Conservation (phyloP, 1,140 invertebrate genomes). For the Danaus plexippus region DNA sequence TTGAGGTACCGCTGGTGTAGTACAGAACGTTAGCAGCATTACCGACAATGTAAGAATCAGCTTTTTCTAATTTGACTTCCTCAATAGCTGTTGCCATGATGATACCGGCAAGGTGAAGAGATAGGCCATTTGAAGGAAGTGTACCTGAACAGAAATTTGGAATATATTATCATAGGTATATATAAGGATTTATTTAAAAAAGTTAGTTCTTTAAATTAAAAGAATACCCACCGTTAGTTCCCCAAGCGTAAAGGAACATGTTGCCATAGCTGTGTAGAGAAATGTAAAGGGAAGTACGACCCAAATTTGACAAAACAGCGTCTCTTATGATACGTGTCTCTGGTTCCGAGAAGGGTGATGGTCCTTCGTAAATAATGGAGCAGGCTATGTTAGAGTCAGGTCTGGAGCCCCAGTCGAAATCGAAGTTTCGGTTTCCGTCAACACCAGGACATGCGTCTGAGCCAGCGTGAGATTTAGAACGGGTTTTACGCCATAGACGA, state of each 20-base stretch:
- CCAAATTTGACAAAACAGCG: conserved; percentile 64
- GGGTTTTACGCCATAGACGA: conserved; percentile 73
- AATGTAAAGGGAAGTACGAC: conserved; percentile 76
- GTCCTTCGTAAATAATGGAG: conserved; percentile 80
- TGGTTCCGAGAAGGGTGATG: conserved; percentile 80
- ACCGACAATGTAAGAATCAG: conserved; percentile 72
- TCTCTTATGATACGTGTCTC: conserved; percentile 73
- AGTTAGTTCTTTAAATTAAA: conserved; percentile 1
- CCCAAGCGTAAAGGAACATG: conserved; percentile 83
- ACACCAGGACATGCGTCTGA: conserved; percentile 63
- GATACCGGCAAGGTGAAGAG: conserved; percentile 46
- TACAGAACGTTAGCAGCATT: conserved; percentile 75
- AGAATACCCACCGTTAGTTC: conserved; percentile 71
- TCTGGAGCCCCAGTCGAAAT: conserved; percentile 67
- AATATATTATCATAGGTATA: not conserved
- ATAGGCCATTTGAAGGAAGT: conserved; percentile 48
- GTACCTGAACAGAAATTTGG: conserved; percentile 28
- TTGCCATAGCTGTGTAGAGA: conserved; percentile 80
- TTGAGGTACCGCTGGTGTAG: conserved; percentile 71
- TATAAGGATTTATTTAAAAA: not conserved
- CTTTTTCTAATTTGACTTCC: conserved; percentile 39
- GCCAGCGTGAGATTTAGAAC: conserved; percentile 38
- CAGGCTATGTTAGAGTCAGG: conserved; percentile 76
- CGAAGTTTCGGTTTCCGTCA: conserved; percentile 76
- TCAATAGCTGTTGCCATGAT: conserved; percentile 64